Conservation (phyloP, 2,113 vertebrate species). For the Lichenostomus cassidix region DNA sequence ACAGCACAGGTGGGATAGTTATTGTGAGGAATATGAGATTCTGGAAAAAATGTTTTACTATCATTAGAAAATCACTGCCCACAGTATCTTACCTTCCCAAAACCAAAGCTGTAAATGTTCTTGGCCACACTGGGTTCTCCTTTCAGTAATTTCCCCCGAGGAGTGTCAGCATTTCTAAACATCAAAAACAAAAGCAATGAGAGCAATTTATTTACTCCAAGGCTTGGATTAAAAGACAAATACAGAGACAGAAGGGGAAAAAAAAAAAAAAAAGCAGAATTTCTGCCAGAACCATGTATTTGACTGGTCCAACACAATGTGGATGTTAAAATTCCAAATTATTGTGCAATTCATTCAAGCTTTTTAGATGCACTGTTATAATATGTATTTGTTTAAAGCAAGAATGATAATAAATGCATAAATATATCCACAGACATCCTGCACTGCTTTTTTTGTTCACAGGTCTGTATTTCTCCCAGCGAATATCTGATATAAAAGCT, state of each 20-base stretch:
- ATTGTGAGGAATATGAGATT: background rate
- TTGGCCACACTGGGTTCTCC: conserved; percentile 42
- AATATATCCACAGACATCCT: rapidly evolving
- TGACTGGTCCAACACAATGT: background rate
- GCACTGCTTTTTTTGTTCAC: background rate
- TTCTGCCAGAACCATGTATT: background rate
- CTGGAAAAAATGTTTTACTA: background rate
- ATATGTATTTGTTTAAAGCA: background rate
- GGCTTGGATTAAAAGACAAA: background rate
- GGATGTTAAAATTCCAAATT: background rate
- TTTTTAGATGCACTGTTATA: background rate
- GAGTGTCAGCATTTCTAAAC: conserved; percentile 67
- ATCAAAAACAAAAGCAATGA: background rate
- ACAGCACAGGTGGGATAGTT: background rate
- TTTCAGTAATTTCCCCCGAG: conserved; percentile 66
- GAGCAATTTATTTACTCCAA: background rate
- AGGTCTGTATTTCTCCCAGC: background rate
- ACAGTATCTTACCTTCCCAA: conserved; percentile 81
- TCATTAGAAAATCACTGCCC: background rate
- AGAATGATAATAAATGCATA: rapidly evolving
- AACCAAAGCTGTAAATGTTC: conserved; percentile 83
- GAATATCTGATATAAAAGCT: background rate
- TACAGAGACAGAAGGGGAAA: too few species aligned
- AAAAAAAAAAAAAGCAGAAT: background rate
- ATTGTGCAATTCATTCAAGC: background rate